Base-by-base conservation (phyloP, 92 coral and sea anemone genomes). In the Palythoa grandiflora region DNA sequence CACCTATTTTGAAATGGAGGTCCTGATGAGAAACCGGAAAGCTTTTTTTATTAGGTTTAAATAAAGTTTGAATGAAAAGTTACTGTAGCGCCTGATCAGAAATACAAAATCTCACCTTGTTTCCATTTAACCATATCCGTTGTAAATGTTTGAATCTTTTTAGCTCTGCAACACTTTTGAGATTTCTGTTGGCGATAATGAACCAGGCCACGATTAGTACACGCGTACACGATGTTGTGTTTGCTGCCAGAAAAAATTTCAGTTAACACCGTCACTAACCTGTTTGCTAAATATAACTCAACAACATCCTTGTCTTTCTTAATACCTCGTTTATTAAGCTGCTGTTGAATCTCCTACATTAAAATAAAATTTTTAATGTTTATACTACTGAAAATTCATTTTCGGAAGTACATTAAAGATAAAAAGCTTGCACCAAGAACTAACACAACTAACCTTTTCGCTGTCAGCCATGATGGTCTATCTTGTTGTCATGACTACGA, bases 61-160 rank as follows among this genome's bases (percentile, higher is more conserved):
- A 28, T 28, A 28, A 28, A 28, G 28, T 28, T 28, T 44, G 50
- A 44, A 44, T 44, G 50, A 44, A 44, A 44, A 44, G 5, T 4
- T 44, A 44, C 50, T 8, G 50, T 44, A 44, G 4, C 50, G 5
- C 50, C 7, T 44, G 50, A 44, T 44, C 50, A 28, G 28, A 28
- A 28, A 28, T 28, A 28, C 28, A 3, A 44, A 44, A 44, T 44
- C 87, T 68, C 51, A 97, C 99, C 94, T 93, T 92, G 80, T 97
- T 97, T 87, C 97, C 98, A 88, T 97, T 97, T 35, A 97, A 78
- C 98, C 98, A 97, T 61, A 97, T 89, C 83, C 96, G 84, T 81
- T 97, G 98, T 59, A 97, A 90, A 87, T 97, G 94, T 75, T 86
- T 97, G 53, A 88, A 97, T 77, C 93, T 78, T 20, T 78, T 84